Evolutionary conservation across 64 coral and sea anemone species (phyloP).

Genomic region (Actinia equina): DNA sequence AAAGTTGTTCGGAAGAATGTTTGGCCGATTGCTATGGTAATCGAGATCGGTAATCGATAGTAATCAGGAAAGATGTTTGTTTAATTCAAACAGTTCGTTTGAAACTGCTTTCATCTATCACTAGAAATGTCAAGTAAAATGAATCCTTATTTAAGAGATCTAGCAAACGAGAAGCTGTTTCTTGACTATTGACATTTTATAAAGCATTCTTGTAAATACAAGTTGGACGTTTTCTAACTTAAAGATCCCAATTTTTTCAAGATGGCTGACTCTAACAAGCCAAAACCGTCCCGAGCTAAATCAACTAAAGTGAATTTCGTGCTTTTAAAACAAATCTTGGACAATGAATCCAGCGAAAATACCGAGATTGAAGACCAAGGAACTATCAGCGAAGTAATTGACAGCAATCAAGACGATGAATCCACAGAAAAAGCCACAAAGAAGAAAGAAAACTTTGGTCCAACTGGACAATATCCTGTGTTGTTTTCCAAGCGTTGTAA

Average conservation of each 20-base stretch:
- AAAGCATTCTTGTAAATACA: neutral
- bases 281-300: neutral
- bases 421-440: neutral
- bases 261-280: neutral
- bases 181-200: neutral
- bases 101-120: neutral
- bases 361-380: slow-evolving; percentile 15
- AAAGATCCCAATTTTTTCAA: neutral
- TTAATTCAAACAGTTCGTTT: neutral
- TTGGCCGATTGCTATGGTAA: slow-evolving; percentile 18
- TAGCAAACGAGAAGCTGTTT: neutral
- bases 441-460: slow-evolving; percentile 19
- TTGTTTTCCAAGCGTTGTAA: slow-evolving; percentile 54
- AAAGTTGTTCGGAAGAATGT: neutral
- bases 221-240: neutral
- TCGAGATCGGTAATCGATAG: too few relatives aligned
- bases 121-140: neutral
- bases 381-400: neutral
- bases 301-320: slow-evolving; percentile 70
- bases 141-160: neutral
- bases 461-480: slow-evolving; percentile 64
- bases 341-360: slow-evolving; percentile 39
- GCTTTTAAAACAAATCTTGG: slow-evolving; percentile 75
- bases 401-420: neutral
- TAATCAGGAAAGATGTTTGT: slow-evolving; percentile 1